These are phyloP conservation scores for Phortica magna DNA, from an alignment of 2,888 invertebrate species.

Conservation along the genomic window DNA sequence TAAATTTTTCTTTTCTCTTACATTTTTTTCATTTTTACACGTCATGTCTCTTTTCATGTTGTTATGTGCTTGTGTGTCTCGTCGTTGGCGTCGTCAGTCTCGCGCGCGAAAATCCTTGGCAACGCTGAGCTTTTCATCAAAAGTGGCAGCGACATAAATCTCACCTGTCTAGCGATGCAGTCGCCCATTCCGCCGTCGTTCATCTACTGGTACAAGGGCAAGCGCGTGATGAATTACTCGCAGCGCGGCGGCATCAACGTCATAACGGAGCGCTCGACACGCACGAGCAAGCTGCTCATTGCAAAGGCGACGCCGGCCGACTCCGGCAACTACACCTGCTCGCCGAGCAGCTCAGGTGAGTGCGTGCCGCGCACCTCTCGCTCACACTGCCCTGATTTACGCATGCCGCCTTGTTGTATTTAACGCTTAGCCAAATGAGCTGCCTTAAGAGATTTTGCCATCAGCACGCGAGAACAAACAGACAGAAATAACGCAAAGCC, in stretches of 20 bases:
- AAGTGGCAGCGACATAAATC: conserved; percentile 95
- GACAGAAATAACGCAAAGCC: neutral
- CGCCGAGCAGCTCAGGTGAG: conserved; percentile 87
- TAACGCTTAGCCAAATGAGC: conserved; percentile 20
- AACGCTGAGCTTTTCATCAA: conserved; percentile 93
- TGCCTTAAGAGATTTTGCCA: conserved; percentile 5
- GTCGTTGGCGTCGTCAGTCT: conserved; percentile 81
- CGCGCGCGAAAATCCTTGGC: conserved; percentile 92
- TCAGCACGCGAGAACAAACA: neutral
- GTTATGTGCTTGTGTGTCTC: conserved; percentile 15
- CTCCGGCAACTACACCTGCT: conserved; percentile 94
- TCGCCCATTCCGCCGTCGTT: conserved; percentile 84
- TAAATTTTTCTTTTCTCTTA: conserved; percentile 31
- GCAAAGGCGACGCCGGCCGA: conserved; percentile 90
- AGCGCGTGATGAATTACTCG: conserved; percentile 91
- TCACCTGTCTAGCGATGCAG: conserved; percentile 92
- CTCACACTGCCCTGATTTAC: neutral
- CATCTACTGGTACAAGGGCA: conserved; percentile 92
- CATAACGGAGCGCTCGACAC: conserved; percentile 91
- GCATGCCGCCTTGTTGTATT: neutral
- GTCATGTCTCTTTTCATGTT: conserved; percentile 7
- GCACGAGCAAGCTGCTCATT: conserved; percentile 91
- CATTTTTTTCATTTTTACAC: conserved; percentile 38
- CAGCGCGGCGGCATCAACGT: conserved; percentile 92
- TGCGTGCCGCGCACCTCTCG: conserved; percentile 16